Conservation (phyloP, 2,113 vertebrate genomes). For the Dinomys branickii region DNA sequence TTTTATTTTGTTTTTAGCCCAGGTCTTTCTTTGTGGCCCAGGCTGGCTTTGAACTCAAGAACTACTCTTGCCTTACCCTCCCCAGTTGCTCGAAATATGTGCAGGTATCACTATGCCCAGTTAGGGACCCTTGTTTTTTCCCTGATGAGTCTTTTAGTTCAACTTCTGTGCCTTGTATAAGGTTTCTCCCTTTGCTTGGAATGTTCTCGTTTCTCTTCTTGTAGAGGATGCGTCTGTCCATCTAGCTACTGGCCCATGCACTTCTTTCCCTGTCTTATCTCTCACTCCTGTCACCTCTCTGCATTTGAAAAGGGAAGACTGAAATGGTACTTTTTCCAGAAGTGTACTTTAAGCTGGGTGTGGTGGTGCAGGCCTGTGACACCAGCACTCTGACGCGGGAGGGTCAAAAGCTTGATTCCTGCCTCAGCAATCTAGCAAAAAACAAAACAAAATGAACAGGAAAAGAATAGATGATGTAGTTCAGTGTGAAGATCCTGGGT, state of each 20-base stretch:
- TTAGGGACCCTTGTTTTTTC: background rate
- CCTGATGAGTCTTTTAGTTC: background rate
- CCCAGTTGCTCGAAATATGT: background rate
- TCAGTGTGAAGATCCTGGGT: too few relatives aligned
- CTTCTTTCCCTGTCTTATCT: background rate
- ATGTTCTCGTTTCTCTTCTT: background rate
- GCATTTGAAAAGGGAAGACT: background rate
- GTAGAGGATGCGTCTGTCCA: too few relatives aligned
- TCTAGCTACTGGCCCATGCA: background rate
- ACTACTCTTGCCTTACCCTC: background rate
- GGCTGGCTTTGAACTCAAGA: background rate
- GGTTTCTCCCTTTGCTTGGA: background rate
- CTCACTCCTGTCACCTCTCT: background rate
- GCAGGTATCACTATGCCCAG: background rate
- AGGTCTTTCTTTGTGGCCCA: background rate
- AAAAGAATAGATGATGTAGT: too few relatives aligned
- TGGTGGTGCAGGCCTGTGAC: background rate
- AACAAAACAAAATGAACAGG: too few relatives aligned
- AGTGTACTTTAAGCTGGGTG: background rate
- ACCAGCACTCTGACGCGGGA: background rate
- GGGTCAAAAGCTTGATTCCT: background rate
- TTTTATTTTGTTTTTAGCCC: background rate
- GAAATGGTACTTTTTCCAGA: background rate
- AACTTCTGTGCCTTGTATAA: background rate
- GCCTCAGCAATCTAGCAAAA: background rate